A percentile compares a stretch with the other conserved stretches of the same genome.
Evolutionary conservation across 1,140 invertebrate species (phyloP).

Genomic region (Lordiphosa clarofinis): DNA sequence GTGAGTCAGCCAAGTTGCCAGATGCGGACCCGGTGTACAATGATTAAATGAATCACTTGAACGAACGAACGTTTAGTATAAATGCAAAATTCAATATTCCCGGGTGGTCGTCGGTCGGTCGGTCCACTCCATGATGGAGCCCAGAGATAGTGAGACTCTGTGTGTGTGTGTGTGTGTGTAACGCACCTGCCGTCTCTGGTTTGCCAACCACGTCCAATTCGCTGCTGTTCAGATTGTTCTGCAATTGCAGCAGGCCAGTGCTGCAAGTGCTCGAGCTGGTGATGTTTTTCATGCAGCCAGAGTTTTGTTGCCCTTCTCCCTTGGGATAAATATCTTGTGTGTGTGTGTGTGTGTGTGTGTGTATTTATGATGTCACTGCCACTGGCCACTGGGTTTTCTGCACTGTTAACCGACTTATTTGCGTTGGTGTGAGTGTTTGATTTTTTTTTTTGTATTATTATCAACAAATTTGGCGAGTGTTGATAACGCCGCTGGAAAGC

Average conservation of each 20-base stretch:
- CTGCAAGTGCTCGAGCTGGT: constrained; percentile 76
- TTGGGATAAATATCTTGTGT: constrained; percentile 2
- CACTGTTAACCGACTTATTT: constrained; percentile 1
- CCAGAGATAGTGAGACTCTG: constrained; percentile 1
- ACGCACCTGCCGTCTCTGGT: constrained; percentile 65
- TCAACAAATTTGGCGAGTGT: constrained; percentile 1
- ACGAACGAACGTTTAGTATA: too few species aligned
- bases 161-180: constrained; percentile 13
- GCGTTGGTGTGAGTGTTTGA: not conserved
- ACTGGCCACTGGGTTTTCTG: constrained; percentile 5
- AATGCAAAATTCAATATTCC: too few species aligned
- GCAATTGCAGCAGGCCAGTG: constrained; percentile 76
- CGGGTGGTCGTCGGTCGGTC: too few species aligned
- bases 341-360: constrained; percentile 9
- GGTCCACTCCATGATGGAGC: too few species aligned
- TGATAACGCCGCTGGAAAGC: constrained; percentile 10
- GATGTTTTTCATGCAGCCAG: constrained; percentile 79
- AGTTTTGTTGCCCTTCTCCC: constrained; percentile 30
- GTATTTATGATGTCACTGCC: constrained; percentile 33
- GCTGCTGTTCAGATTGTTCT: constrained; percentile 71
- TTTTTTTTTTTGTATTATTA: constrained; percentile 8
- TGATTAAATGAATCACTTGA: too few species aligned
- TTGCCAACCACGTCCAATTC: constrained; percentile 67
- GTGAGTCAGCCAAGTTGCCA: too few species aligned
- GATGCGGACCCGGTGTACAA: too few species aligned